Conservation (phyloP, 2,113 vertebrate species). For the Microtus pennsylvanicus region DNA sequence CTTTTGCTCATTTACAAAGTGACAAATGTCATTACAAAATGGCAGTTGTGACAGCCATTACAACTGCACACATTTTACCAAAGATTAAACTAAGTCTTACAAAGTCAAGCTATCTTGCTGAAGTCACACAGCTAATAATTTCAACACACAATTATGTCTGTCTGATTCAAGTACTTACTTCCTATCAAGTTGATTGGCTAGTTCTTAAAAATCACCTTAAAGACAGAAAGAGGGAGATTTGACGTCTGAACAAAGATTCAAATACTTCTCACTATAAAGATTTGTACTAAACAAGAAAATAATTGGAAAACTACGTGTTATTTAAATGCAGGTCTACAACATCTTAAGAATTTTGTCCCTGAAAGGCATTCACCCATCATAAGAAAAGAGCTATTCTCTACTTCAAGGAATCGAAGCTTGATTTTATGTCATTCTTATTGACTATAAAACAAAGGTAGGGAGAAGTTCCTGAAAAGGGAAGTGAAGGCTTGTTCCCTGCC, state of each 20-base stretch:
- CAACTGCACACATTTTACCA: slow-evolving; percentile 39
- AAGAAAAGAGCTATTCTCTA: not conserved
- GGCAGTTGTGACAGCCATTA: slow-evolving; percentile 42
- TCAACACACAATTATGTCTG: not conserved
- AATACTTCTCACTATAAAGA: not conserved
- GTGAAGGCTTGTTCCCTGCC: slow-evolving; percentile 66
- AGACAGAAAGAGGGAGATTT: not conserved
- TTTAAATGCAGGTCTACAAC: not conserved
- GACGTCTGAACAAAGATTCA: slow-evolving; percentile 19
- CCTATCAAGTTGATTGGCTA: not conserved
- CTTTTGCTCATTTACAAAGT: slow-evolving; percentile 39
- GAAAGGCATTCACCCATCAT: not conserved
- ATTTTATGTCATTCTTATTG: slow-evolving; percentile 25
- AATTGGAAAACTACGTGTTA: not conserved
- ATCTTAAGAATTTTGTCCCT: not conserved
- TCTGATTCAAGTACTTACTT: slow-evolving; percentile 49
- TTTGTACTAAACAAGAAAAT: not conserved
- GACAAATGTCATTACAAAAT: slow-evolving; percentile 66
- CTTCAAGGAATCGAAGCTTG: slow-evolving; percentile 2
- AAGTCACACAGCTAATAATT: slow-evolving; percentile 29
- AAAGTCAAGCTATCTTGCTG: slow-evolving; percentile 40
- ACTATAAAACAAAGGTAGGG: slow-evolving; percentile 86
- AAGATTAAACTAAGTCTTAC: slow-evolving; percentile 52
- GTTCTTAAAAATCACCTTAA: not conserved
- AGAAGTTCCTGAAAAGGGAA: slow-evolving; percentile 86